Evolutionary conservation across 2,797 vertebrate genomes (phyloP).

Genomic region (Hypotaenidia philippensis): DNA sequence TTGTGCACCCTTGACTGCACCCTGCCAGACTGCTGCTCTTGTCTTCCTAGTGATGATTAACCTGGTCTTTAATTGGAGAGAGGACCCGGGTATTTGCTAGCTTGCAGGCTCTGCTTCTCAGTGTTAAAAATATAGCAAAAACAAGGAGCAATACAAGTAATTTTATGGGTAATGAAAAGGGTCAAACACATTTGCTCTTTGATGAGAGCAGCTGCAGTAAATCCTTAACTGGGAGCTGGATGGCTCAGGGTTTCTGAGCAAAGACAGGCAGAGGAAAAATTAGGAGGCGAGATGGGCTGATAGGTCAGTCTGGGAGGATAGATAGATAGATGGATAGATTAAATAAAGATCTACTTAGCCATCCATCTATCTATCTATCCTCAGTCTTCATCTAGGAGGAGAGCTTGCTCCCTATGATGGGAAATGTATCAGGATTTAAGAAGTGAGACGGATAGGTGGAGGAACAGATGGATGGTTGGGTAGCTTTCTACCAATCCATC

Average conservation of each 20-base stretch:
- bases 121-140: not conserved
- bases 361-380: slow-evolving; percentile 40
- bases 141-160: slow-evolving; percentile 5
- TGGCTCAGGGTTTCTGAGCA: slow-evolving; percentile 15
- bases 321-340: slow-evolving; percentile 54
- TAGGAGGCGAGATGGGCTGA: not conserved
- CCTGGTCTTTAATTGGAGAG: not conserved
- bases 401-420: not conserved
- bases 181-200: slow-evolving; percentile 27
- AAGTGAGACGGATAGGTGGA: not conserved
- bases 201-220: slow-evolving; percentile 51
- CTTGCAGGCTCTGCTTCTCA: slow-evolving; percentile 6
- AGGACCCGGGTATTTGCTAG: not conserved
- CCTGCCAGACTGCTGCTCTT: not conserved
- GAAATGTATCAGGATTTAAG: slow-evolving; percentile 12
- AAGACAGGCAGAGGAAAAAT: slow-evolving; percentile 9
- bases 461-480: slow-evolving; percentile 38
- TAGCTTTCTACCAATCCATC: slow-evolving; percentile 29
- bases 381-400: slow-evolving; percentile 3
- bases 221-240: slow-evolving; percentile 21
- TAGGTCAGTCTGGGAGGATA: slow-evolving; percentile 33
- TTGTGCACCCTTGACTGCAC: rapidly evolving
- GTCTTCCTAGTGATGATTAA: not conserved
- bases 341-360: slow-evolving; percentile 56
- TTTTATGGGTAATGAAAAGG: slow-evolving; percentile 42